Conservation (phyloP, 2,888 invertebrate species). For the Coremacera marginata region DNA sequence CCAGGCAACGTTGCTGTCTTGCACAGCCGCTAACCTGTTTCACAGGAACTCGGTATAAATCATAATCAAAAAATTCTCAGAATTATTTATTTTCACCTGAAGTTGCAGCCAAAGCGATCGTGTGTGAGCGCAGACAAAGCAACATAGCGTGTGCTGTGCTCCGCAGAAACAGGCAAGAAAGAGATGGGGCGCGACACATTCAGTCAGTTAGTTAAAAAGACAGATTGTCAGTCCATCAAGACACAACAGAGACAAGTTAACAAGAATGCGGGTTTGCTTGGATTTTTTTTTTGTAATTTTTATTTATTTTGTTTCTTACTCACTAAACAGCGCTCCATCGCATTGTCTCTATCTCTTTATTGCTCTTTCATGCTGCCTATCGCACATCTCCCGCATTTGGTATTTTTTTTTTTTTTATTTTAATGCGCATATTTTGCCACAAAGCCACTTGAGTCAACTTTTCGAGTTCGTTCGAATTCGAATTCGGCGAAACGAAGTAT, state of each 20-base stretch:
- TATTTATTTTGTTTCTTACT: neutral
- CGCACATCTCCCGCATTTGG: neutral
- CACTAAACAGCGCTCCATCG: neutral
- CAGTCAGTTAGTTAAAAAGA: neutral
- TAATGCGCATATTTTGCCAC: neutral
- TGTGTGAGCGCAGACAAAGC: neutral
- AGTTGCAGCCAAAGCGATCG: neutral
- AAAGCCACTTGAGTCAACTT: neutral
- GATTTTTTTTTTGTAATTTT: too few relatives aligned
- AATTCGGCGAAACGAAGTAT: conserved; percentile 17
- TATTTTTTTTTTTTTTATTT: too few relatives aligned
- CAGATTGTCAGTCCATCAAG: too few relatives aligned
- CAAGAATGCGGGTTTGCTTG: conserved; percentile 13
- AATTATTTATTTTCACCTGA: conserved; percentile 38
- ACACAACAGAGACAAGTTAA: neutral
- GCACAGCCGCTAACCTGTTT: conserved; percentile 31
- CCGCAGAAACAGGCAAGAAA: too few relatives aligned
- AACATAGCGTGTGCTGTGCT: neutral
- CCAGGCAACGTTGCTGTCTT: neutral
- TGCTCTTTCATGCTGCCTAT: neutral
- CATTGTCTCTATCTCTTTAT: neutral
- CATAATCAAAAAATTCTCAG: conserved; percentile 36
- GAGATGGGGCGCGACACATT: neutral
- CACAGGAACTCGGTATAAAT: conserved; percentile 32
- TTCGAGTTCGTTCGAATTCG: conserved; percentile 11